A percentile compares a stretch with the other conserved stretches of the same genome.
Evolutionary conservation across 2,797 vertebrate species (phyloP).

Genomic region (Tenualosa ilisha): DNA sequence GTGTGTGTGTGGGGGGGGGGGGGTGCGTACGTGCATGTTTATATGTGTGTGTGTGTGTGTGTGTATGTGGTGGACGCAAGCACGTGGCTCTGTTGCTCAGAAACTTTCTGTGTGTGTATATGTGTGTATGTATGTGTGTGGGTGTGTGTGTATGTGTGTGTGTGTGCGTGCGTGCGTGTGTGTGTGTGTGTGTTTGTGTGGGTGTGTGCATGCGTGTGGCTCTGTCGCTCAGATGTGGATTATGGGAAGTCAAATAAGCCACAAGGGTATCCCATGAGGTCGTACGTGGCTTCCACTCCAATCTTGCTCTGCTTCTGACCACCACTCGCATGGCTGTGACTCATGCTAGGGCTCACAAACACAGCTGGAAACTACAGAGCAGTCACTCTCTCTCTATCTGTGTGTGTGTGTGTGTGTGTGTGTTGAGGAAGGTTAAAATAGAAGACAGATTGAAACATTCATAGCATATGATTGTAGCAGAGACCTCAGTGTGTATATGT

Average conservation of each 20-base stretch:
- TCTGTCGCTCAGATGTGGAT: background rate
- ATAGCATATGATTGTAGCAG: background rate
- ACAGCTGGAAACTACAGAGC: background rate
- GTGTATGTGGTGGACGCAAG: background rate
- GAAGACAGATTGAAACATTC: conserved; percentile 18
- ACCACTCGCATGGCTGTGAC: background rate
- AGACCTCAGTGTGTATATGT: background rate
- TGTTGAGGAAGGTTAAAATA: background rate
- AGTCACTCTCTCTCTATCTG: background rate
- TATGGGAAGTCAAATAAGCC: background rate
- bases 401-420: background rate
- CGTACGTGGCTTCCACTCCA: background rate
- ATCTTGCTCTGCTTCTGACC: background rate
- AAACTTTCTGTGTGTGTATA: background rate
- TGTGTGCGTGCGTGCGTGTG: background rate
- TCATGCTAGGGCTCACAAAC: background rate
- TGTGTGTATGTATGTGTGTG: background rate
- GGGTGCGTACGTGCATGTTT: background rate
- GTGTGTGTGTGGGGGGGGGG: background rate
- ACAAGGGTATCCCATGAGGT: background rate
- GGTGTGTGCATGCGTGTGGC: background rate
- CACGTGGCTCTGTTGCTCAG: background rate
- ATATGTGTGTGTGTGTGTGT: background rate
- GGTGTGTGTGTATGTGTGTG: background rate
- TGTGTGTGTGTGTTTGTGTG: background rate